Base-by-base conservation (phyloP, 2,888 invertebrate genomes). In the Dendrolimus pini region DNA sequence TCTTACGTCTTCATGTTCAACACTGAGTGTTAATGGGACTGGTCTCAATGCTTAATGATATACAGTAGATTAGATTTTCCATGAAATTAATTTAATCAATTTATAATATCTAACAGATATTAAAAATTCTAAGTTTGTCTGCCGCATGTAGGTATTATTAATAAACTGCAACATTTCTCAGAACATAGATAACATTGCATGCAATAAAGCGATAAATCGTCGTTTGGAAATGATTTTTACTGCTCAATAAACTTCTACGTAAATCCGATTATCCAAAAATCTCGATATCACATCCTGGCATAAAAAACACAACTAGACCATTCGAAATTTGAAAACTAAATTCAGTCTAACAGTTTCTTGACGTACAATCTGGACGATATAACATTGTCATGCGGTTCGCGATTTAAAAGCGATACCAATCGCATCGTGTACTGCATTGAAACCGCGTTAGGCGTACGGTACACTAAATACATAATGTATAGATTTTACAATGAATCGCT, bases 401-500 rank as follows among this genome's bases (percentile, higher is more conserved):
- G 47, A 47, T 47, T 47, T 47, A 47, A 47, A 47, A 47, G 47
- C 47, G 47, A 47, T 47, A 47, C 47, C 47, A 47, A 47, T 47
- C 54, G 14, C 14, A 52, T 41, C 30, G 12, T 47, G 47, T 47
- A 12, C 47, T 47, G 47, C 60, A 47, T 47, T 47, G 47, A 47
- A 47, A 12, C 47, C 47, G 47, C 47, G 47, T 47, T 12, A 47
- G 47, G 9, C 47, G 9, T 47, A 47, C 47, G 9, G 47, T 77
- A 77, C 78, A 81, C 85, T 74, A 85, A 79, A 87, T 86, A 85
- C 85, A 87, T 85, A 77, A 86, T 85, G 80, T 73, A 81, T 80
- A 74, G 72, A 75, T 47, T 47, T 47, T 72, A 78, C 73, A 69
- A 63, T 69, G 76, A 73, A 78, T 66, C 61, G 64, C 68, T 70